Percentiles rank a stretch among this genome's conserved stretches.
Conservation (phyloP, 2,797 vertebrate genomes). For the Enoplosus armatus region DNA sequence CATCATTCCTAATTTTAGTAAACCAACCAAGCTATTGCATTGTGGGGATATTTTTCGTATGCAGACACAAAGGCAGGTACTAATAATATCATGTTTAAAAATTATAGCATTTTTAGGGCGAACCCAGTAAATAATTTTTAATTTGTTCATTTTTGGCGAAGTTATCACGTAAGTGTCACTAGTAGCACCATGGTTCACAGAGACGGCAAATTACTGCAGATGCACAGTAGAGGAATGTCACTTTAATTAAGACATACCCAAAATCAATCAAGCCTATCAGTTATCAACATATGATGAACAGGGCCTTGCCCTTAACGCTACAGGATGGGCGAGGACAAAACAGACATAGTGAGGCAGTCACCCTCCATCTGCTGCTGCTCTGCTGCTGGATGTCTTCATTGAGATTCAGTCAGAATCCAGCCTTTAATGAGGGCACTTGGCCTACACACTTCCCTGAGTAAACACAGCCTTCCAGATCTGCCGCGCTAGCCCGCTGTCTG, state of each 20-base stretch:
- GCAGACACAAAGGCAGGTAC: neutral
- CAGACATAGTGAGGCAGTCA: constrained; percentile 2
- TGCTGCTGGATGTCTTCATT: constrained; percentile 64
- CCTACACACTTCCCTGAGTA: constrained; percentile 64
- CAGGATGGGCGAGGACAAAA: neutral
- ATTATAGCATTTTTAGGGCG: neutral
- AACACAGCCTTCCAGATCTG: constrained; percentile 69
- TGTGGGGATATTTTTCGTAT: neutral
- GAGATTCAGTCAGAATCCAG: constrained; percentile 64
- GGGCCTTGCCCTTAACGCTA: neutral
- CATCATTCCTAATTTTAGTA: no score
- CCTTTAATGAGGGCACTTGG: constrained; percentile 71
- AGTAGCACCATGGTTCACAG: neutral
- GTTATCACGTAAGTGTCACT: neutral
- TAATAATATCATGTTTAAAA: neutral
- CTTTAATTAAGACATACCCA: neutral
- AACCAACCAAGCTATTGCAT: neutral
- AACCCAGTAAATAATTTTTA: neutral
- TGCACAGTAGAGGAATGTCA: constrained; percentile 8
- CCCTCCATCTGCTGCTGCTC: constrained; percentile 38
- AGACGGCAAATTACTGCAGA: neutral
- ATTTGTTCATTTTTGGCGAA: no score
- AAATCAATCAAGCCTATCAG: constrained; percentile 15
- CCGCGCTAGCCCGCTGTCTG: constrained; percentile 49
- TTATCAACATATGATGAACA: neutral